Percentiles rank a stretch among this genome's conserved stretches.
Conservation (phyloP, 2,113 vertebrate species). For the Spermophilus dauricus region DNA sequence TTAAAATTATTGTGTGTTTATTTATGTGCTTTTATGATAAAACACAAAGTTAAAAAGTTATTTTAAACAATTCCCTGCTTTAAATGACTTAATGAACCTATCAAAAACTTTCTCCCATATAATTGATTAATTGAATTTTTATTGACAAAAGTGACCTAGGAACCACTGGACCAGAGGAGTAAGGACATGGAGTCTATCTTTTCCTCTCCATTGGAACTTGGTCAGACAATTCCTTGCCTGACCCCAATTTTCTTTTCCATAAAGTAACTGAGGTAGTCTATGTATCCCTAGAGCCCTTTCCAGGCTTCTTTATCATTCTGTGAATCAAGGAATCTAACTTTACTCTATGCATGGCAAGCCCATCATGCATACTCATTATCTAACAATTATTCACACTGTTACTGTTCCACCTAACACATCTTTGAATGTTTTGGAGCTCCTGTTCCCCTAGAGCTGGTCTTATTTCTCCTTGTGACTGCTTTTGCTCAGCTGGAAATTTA, state of each 20-base stretch:
- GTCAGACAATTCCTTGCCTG: background rate
- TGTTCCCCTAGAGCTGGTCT: background rate
- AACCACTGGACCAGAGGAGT: background rate
- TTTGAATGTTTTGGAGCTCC: background rate
- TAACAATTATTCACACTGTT: background rate
- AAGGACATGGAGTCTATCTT: background rate
- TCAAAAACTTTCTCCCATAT: constrained; percentile 27
- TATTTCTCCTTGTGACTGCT: background rate
- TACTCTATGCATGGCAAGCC: background rate
- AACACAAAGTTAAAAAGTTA: constrained; percentile 62
- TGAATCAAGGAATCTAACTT: background rate
- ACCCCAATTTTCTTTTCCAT: background rate
- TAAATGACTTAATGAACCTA: constrained; percentile 55
- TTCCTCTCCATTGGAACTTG: constrained; percentile 2
- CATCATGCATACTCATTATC: background rate
- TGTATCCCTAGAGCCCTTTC: background rate
- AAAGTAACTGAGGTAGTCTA: background rate
- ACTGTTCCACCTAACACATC: background rate
- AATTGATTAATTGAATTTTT: background rate
- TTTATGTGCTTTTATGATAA: constrained; percentile 43
- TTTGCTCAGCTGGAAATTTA: background rate
- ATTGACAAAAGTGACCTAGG: constrained; percentile 36
- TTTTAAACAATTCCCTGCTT: constrained; percentile 54
- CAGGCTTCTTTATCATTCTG: background rate
- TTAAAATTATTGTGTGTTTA: constrained; percentile 42